Evolutionary conservation across 2,888 invertebrate species (phyloP).

Genomic region (Trachelus iudaicus): DNA sequence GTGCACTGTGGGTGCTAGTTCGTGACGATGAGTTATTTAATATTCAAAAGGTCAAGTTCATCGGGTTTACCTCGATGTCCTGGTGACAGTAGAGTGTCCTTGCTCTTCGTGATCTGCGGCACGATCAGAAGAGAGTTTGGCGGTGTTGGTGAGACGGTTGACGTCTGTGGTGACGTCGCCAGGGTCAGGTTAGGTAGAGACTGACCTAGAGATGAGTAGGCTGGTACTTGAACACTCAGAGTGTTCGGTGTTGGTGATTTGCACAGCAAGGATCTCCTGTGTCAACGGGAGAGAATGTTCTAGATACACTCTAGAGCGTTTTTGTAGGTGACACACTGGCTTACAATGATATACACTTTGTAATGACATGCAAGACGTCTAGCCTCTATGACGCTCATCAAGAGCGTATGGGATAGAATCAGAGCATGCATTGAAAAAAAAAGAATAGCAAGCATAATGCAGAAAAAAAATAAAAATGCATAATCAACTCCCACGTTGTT

Average conservation of each 20-base stretch:
- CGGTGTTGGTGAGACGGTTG: conserved; percentile 62
- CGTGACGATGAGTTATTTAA: not conserved
- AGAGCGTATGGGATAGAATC: not conserved
- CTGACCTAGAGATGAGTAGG: conserved; percentile 76
- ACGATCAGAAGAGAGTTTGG: conserved; percentile 65
- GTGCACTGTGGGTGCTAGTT: not conserved
- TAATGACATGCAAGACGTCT: not conserved
- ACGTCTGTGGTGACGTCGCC: conserved; percentile 63
- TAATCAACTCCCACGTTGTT: not conserved
- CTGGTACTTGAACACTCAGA: conserved; percentile 78
- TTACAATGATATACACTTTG: not conserved
- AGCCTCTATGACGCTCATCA: no score
- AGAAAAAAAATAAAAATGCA: conserved; percentile 4
- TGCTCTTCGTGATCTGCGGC: conserved; percentile 65
- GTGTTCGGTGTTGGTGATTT: conserved; percentile 76
- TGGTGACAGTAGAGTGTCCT: conserved; percentile 62
- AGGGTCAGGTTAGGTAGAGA: conserved; percentile 81
- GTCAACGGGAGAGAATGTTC: not conserved
- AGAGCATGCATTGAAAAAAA: conserved; percentile 13
- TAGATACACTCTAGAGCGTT: not conserved
- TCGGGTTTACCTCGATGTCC: conserved; percentile 59
- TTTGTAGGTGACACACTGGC: not conserved
- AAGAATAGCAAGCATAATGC: not conserved
- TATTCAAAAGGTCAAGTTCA: not conserved
- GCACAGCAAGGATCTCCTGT: conserved; percentile 60